Evolutionary conservation across 2,797 vertebrate species (phyloP).

Genomic region (Sebastolobus alascanus): DNA sequence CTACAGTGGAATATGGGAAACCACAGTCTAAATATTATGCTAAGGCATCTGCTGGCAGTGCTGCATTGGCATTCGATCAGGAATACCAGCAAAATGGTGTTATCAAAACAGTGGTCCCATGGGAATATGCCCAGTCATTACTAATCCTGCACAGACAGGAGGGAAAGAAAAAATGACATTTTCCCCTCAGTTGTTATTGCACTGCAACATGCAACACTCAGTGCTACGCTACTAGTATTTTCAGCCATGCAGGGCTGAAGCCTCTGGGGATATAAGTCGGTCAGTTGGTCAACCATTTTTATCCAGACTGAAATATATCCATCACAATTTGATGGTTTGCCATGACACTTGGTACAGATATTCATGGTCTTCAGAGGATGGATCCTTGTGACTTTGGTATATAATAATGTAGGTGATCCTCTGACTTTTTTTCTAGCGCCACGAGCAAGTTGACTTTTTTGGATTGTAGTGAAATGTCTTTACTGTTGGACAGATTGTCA

Average conservation of each 20-base stretch:
- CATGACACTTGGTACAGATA: not conserved
- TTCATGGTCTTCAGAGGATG: not conserved
- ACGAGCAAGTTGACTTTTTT: no score
- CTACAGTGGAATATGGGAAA: constrained; percentile 50
- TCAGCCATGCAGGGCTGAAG: not conserved
- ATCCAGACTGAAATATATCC: not conserved
- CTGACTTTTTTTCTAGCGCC: not conserved
- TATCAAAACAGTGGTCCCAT: constrained; percentile 61
- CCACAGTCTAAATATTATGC: constrained; percentile 65
- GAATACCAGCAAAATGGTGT: constrained; percentile 55
- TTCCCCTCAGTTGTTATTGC: not conserved
- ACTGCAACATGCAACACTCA: not conserved
- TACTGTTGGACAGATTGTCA: not conserved
- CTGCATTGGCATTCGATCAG: constrained; percentile 44
- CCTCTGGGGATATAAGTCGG: not conserved
- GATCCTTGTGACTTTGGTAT: not conserved
- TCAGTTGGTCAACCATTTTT: not conserved
- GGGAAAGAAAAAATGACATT: not conserved
- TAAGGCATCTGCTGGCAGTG: constrained; percentile 62
- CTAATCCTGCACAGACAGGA: constrained; percentile 42
- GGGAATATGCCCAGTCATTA: constrained; percentile 43
- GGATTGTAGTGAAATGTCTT: no score
- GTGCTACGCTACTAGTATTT: not conserved
- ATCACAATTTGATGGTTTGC: not conserved
- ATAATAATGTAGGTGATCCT: not conserved